Evolutionary conservation across 2,888 invertebrate genomes (phyloP).

Genomic region (Cheilosia vernalis): DNA sequence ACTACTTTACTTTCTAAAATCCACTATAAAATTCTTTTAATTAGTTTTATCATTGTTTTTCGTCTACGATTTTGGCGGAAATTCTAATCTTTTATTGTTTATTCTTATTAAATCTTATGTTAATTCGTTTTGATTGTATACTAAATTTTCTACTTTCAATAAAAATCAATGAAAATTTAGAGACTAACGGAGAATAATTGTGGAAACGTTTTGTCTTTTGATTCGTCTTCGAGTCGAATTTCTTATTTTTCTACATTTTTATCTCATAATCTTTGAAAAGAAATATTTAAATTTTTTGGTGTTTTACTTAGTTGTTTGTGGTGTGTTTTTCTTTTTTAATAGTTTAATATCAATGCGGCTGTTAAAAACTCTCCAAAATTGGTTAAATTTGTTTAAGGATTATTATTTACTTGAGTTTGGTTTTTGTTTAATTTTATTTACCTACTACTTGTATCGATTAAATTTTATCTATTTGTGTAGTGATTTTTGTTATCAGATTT

Average conservation of each 20-base stretch:
- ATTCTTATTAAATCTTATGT: conserved; percentile 41
- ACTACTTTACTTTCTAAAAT: conserved; percentile 55
- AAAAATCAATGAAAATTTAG: conserved; percentile 30
- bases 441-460: conserved; percentile 7
- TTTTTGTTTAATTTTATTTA: conserved; percentile 10
- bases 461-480: conserved; percentile 9
- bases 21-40: conserved; percentile 67
- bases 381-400: conserved; percentile 48
- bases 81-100: conserved; percentile 49
- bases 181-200: conserved; percentile 1
- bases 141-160: conserved; percentile 61
- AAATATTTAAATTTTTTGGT: conserved; percentile 41
- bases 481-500: conserved; percentile 12
- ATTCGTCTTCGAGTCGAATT: conserved; percentile 50
- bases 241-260: conserved; percentile 18
- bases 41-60: conserved; percentile 40
- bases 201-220: conserved; percentile 36
- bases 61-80: conserved; percentile 66
- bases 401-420: conserved; percentile 49
- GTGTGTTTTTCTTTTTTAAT: conserved; percentile 51
- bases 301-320: conserved; percentile 53
- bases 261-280: conserved; percentile 46
- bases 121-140: conserved; percentile 71
- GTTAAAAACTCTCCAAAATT: conserved; percentile 36
- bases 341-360: conserved; percentile 40